These are phyloP conservation scores for Chouioia cunea DNA, from an alignment of 2,888 invertebrate species.

Conservation along the genomic window DNA sequence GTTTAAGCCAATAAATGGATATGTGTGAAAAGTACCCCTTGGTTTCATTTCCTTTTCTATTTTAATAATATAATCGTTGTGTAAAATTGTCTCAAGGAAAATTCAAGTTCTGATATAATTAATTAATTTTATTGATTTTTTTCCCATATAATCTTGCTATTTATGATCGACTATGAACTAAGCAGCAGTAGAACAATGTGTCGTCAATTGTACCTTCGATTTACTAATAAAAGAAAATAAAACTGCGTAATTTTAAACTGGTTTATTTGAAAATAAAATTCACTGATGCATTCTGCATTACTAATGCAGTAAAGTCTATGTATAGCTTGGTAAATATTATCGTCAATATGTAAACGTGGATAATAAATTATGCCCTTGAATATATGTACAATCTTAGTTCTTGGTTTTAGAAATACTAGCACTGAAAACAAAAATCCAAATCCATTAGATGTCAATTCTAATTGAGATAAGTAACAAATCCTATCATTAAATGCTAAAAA, in stretches of 20 bases:
- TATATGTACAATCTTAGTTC: conserved; percentile 48
- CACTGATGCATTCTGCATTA: neutral
- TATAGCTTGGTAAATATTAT: conserved; percentile 3
- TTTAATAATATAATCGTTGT: conserved; percentile 2
- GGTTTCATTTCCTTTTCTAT: neutral
- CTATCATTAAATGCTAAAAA: conserved; percentile 12
- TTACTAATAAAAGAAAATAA: no score
- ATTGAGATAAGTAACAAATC: neutral
- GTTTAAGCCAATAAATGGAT: conserved; percentile 48
- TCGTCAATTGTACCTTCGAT: no score
- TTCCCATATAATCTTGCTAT: no score
- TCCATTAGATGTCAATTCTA: no score
- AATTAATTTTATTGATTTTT: no score
- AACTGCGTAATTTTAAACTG: neutral
- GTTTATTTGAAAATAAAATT: conserved; percentile 9
- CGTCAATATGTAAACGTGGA: conserved; percentile 1
- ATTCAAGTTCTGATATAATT: no score
- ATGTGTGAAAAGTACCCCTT: conserved; percentile 35
- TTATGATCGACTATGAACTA: no score
- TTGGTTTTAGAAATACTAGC: conserved; percentile 69
- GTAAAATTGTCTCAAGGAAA: no score
- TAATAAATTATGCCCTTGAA: neutral
- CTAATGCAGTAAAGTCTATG: conserved; percentile 6
- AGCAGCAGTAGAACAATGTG: no score
- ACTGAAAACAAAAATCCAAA: conserved; percentile 57